Base-by-base conservation (phyloP, 2,113 vertebrate genomes). In the Chaenocephalus aceratus region DNA sequence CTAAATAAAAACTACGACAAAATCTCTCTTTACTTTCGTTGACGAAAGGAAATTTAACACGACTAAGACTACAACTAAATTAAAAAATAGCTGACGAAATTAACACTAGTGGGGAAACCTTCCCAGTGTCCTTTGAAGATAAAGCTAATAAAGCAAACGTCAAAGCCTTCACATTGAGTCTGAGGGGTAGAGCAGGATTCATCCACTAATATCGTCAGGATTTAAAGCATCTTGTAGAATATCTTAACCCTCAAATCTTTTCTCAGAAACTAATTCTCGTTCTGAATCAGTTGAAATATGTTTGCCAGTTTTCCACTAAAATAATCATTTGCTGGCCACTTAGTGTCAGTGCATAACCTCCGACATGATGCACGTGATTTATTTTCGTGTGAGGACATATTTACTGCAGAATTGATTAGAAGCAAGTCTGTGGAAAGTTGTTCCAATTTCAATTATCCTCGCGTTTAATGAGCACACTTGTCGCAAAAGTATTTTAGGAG, bases 101-200 rank as follows among this genome's bases (percentile, higher is more conserved):
- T 21, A 21, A 21, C 21, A 21, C 21, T 21, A 21, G 72, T 49
- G 44, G 5, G 5, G n/a, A 76, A 76, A 83, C 82, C 70, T 80
- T n/a, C 48, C 44, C 0, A 58, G 41, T 48, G 58, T 67, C 77
- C 76, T 77, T 59, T 34, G 46, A 13, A 88, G 73, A 82, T 79
- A 81, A 82, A 89, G 54, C 80, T 76, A 88, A 83, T 86, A 81
- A 83, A 78, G 72, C 80, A 21, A 58, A 72, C 74, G 81, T 80
- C 81, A 79, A 48, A 82, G 69, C 61, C 0, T 6, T 34, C 26
- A 77, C n/a, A 68, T 41, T 5, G 1, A 48, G 30, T 61, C 36
- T 51, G 60, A 58, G 15, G 26, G 46, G 18, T 3, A 41, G 52
- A 36, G 46, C 53, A 54, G 21, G 48, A 51, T 53, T 5, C 49